Evolutionary conservation across 2,888 invertebrate species (phyloP).

Genomic region (Nymphalis polychloros): DNA sequence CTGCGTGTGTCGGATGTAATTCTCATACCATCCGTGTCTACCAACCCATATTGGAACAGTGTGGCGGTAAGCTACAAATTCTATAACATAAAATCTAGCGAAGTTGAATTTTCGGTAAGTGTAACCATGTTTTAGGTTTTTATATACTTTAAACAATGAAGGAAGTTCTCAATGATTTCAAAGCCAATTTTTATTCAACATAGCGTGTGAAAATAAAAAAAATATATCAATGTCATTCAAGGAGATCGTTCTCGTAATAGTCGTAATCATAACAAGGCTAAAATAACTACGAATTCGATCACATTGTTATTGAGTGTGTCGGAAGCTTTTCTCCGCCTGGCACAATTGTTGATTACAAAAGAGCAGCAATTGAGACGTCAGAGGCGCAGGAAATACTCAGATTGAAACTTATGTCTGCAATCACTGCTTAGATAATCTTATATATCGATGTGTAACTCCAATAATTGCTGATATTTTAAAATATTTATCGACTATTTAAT

Average conservation of each 20-base stretch:
- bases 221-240: slow-evolving; percentile 24
- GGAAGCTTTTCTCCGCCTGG: slow-evolving; percentile 66
- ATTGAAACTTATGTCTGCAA: slow-evolving; percentile 75
- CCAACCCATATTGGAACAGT: too few relatives aligned
- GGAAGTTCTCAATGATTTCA: slow-evolving; percentile 4
- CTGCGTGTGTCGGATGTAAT: too few relatives aligned
- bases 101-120: neutral
- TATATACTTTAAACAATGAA: neutral
- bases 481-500: neutral
- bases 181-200: neutral
- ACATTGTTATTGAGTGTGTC: slow-evolving; percentile 68
- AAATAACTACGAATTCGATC: slow-evolving; percentile 70
- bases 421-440: neutral
- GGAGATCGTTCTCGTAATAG: slow-evolving; percentile 48
- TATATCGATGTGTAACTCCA: neutral
- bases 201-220: slow-evolving; percentile 20
- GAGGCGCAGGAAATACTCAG: slow-evolving; percentile 69
- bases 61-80: too few relatives aligned
- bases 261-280: slow-evolving; percentile 53
- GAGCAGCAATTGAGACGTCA: slow-evolving; percentile 79
- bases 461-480: neutral
- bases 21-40: too few relatives aligned
- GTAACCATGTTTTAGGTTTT: neutral
- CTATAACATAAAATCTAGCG: neutral
- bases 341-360: slow-evolving; percentile 80